Conservation (phyloP, 2,113 vertebrate genomes). For the Cryptomyrus ogoouensis region DNA sequence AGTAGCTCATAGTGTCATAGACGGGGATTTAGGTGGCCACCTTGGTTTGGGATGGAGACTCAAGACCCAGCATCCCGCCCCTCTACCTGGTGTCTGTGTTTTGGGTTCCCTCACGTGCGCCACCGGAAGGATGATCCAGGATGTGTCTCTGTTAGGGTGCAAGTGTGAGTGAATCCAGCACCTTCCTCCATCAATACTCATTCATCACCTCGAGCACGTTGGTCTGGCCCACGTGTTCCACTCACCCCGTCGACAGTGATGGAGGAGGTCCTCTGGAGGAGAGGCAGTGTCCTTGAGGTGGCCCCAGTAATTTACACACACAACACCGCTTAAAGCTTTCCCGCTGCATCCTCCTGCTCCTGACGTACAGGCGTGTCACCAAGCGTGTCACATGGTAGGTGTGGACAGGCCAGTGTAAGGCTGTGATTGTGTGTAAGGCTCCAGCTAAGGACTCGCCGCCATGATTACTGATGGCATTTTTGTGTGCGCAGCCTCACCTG, state of each 20-base stretch:
- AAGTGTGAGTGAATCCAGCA: not conserved
- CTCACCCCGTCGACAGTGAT: not conserved
- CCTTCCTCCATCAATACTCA: not conserved
- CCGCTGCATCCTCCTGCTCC: not conserved
- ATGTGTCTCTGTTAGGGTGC: not conserved
- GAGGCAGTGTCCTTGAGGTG: not conserved
- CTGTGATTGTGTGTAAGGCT: not conserved
- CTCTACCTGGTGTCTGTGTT: not conserved
- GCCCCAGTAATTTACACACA: not conserved
- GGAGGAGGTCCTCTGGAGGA: not conserved
- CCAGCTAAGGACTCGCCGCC: not conserved
- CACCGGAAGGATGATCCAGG: not conserved
- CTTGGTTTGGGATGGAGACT: not conserved
- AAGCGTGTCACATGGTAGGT: not conserved
- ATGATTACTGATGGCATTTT: not conserved
- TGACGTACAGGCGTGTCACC: not conserved
- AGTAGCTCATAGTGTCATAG: no score
- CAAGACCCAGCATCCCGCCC: not conserved
- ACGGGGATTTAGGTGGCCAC: no score
- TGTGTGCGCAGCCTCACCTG: not conserved
- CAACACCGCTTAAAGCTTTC: not conserved
- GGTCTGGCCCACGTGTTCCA: not conserved
- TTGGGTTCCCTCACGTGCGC: not conserved
- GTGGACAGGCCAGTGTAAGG: not conserved
- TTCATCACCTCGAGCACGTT: not conserved